phyloP scores from a whole-genome alignment of 2,113 vertebrate genomes.

The Cyprinus carpio region DNA sequence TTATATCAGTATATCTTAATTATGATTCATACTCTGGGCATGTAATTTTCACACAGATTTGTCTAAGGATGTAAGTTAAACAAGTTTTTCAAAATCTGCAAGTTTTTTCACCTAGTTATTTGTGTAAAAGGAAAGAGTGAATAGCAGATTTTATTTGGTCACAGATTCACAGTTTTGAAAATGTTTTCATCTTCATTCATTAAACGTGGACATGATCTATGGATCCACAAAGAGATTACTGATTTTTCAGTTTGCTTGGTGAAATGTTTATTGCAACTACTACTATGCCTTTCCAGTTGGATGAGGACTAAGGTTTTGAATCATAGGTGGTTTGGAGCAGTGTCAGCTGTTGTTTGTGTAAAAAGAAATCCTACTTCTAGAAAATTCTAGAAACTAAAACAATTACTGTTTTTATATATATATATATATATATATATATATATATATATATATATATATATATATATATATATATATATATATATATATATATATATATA shows the following conservation, averaged over 20 bases:
- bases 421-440: too few species aligned
- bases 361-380: conserved; percentile 7
- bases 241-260: neutral
- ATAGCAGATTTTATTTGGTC: neutral
- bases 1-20: neutral
- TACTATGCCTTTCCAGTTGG: neutral
- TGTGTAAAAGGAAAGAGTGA: neutral
- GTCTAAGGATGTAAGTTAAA: neutral
- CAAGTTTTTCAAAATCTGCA: too few species aligned
- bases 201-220: neutral
- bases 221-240: neutral
- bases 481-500: too few species aligned
- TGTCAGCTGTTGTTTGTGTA: conserved; percentile 26
- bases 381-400: neutral
- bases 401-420: neutral
- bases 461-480: too few species aligned
- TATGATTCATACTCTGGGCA: neutral
- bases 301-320: neutral
- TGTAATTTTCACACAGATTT: neutral
- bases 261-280: neutral
- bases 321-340: conserved; percentile 4
- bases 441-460: too few species aligned
- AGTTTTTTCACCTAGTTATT: neutral
- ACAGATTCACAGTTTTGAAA: neutral
- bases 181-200: neutral